Percentiles rank a stretch among this genome's conserved stretches.
phyloP scores from a whole-genome alignment of 37 sponge, comb jelly and placozoan species.

The Axinella damicornis region DNA sequence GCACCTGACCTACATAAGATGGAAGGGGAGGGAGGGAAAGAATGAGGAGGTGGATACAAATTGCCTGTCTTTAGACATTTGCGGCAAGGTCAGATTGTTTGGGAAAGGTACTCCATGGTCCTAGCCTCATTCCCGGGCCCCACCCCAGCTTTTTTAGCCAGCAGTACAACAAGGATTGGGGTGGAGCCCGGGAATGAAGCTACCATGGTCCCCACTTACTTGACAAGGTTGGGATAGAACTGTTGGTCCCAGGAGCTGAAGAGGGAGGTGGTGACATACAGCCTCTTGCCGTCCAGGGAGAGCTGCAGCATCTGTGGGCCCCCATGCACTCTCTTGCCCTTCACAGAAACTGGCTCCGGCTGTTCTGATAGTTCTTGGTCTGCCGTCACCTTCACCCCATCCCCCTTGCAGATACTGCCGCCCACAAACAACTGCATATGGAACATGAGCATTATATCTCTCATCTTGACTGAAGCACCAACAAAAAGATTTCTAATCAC shows the following conservation, averaged over 20 bases:
- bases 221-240: conserved; percentile 87
- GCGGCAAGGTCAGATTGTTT: too few species aligned
- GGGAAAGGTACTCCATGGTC: too few species aligned
- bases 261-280: conserved; percentile 88
- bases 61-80: too few species aligned
- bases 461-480: too few species aligned
- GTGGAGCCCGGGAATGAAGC: too few species aligned
- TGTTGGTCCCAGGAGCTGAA: conserved; percentile 90
- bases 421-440: conserved; percentile 70
- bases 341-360: conserved; percentile 72
- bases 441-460: too few species aligned
- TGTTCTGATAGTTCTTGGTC: conserved; percentile 68
- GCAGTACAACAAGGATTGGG: too few species aligned
- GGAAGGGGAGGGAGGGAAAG: too few species aligned
- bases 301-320: conserved; percentile 96
- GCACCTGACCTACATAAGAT: conserved; percentile 82
- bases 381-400: conserved; percentile 72
- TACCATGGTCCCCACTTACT: conserved; percentile 44
- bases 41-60: too few species aligned
- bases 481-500: too few species aligned
- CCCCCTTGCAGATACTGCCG: conserved; percentile 72
- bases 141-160: too few species aligned
- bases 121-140: too few species aligned
- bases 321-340: conserved; percentile 69
- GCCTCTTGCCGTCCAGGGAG: conserved; percentile 85